Evolutionary conservation across 2,888 invertebrate species (phyloP), one percentile per base, ranked within the genome.

Genomic region (Acanthopleura granulata): DNA sequence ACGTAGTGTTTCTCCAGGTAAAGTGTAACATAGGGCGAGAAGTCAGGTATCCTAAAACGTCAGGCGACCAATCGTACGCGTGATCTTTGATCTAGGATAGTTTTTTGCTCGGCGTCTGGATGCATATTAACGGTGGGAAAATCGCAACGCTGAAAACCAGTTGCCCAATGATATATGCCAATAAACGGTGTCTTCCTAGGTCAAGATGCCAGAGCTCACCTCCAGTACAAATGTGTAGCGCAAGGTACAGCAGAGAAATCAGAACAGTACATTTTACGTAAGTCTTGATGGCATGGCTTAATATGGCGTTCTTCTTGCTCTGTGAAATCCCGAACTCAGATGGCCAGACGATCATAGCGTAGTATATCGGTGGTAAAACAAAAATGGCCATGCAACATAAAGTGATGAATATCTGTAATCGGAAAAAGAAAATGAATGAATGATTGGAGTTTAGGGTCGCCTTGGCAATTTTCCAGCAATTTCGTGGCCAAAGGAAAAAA

Each of bases 261-360:
- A 18, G 6, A 57, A 1, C 12, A 18, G 6, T 57, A 57, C 57
- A 57, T 57, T 57, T 18, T 12, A 12, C 57, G 57, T 57, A 75
- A 16, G 50, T 25, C 14, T 57, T 49, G 27, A 73, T 30, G n/a
- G 49, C 62, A 12, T 29, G n/a, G 1, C 49, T 49, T 50, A 77
- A 1, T 25, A 76, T 14, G 22, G n/a, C 62, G 16, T n/a, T 50
- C 4, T 75, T 71, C 18, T 50, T 16, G 12, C 49, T 49, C 1
- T 16, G 11, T 22, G 49, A 70, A 16, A 76, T 72, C 15, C 72
- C 72, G 51, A 30, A 25, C 12, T 57, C 75, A 15, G 51, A 29
- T n/a, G 77, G 77, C 77, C 77, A 77, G n/a, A 22, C n/a, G 25
- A 57, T 40, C 66, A 73, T 69, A 30, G 70, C 75, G 75, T 76